Evolutionary conservation across 2,888 invertebrate species (phyloP).

Genomic region (Yponomeuta sedellus): DNA sequence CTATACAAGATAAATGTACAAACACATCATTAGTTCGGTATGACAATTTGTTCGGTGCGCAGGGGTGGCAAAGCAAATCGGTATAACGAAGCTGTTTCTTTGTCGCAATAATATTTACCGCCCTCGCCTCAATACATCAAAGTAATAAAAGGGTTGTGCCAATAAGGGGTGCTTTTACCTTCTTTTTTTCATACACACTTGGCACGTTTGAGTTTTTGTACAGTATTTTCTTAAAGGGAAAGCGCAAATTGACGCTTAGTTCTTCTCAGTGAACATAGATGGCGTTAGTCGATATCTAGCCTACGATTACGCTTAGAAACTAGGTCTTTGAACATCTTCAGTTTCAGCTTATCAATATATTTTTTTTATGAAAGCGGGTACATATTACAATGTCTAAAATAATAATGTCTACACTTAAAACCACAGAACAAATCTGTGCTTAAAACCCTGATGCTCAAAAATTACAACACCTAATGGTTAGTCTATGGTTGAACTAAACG

Average conservation of each 20-base stretch:
- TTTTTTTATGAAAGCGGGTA: too few species aligned
- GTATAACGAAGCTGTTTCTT: slow-evolving; percentile 65
- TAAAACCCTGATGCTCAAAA: too few species aligned
- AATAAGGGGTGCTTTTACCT: slow-evolving; percentile 56
- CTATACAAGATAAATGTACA: slow-evolving; percentile 53
- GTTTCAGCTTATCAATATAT: slow-evolving; percentile 48
- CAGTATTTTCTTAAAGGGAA: slow-evolving; percentile 7
- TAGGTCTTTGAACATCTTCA: slow-evolving; percentile 73
- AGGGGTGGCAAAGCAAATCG: slow-evolving; percentile 61
- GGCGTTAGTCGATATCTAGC: slow-evolving; percentile 54
- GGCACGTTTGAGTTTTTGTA: slow-evolving; percentile 58
- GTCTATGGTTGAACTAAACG: too few species aligned
- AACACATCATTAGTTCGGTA: slow-evolving; percentile 58
- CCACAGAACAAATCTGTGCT: too few species aligned
- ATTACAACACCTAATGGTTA: too few species aligned
- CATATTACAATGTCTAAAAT: too few species aligned
- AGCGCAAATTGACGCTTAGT: neutral
- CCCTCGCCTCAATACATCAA: slow-evolving; percentile 69
- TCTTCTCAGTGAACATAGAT: slow-evolving; percentile 48
- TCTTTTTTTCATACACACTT: slow-evolving; percentile 70
- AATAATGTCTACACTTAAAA: too few species aligned
- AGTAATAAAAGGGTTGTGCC: slow-evolving; percentile 69
- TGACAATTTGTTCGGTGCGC: slow-evolving; percentile 52
- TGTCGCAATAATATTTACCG: slow-evolving; percentile 67
- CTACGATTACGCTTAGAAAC: slow-evolving; percentile 45